These are phyloP conservation scores for Pogona vitticeps DNA, from an alignment of 2,113 vertebrate species.

Conservation along the genomic window DNA sequence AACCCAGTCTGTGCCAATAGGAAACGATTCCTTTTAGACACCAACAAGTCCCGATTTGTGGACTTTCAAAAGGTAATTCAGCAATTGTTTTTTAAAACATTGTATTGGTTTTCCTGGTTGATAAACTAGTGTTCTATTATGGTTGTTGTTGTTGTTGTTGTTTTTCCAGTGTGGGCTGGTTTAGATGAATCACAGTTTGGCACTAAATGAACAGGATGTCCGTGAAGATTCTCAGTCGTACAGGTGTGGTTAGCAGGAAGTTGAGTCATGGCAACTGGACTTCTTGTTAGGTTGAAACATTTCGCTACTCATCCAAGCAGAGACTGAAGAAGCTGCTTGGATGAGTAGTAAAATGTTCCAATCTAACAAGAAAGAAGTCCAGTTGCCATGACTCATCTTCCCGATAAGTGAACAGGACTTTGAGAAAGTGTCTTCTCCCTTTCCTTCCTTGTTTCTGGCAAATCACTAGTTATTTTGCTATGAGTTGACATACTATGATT, in stretches of 20 bases:
- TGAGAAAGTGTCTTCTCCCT: not conserved
- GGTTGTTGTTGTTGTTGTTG: not conserved
- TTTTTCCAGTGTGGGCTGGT: not conserved
- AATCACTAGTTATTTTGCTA: not conserved
- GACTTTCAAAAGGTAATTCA: constrained; percentile 95
- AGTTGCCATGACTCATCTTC: too few relatives aligned
- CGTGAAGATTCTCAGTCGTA: too few relatives aligned
- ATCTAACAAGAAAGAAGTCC: too few relatives aligned
- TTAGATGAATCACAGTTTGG: not conserved
- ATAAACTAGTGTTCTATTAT: not conserved
- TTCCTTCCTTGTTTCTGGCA: not conserved
- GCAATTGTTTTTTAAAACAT: not conserved
- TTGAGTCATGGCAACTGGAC: too few relatives aligned
- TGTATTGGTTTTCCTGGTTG: not conserved
- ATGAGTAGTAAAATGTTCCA: too few relatives aligned
- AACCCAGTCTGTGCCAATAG: constrained; percentile 98
- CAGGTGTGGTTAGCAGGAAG: too few relatives aligned
- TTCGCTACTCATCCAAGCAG: too few relatives aligned
- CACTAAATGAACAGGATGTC: too few relatives aligned
- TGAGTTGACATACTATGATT: not conserved
- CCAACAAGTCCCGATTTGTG: constrained; percentile 96
- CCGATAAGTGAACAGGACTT: not conserved
- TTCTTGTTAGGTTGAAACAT: too few relatives aligned
- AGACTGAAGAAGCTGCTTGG: too few relatives aligned
- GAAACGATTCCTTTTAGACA: constrained; percentile 93